Evolutionary conservation across 2,888 invertebrate species (phyloP).

Genomic region (Eutolmus rufibarbis): DNA sequence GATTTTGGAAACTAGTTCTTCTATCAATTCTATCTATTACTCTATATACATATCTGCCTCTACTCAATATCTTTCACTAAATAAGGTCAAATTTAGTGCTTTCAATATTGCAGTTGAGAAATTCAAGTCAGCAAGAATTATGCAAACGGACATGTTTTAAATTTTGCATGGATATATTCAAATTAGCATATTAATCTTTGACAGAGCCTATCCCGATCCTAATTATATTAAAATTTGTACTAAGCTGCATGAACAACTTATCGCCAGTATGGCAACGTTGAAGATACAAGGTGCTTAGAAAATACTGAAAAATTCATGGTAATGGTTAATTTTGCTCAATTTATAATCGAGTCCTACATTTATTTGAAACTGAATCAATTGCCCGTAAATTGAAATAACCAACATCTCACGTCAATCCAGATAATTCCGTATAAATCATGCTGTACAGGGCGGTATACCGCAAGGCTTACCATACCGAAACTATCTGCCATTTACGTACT

Average conservation of each 20-base stretch:
- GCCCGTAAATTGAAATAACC: slow-evolving; percentile 27
- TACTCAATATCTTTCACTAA: too few species aligned
- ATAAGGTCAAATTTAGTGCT: not conserved
- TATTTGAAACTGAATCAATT: slow-evolving; percentile 6
- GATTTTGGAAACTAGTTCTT: not conserved
- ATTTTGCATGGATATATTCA: not conserved
- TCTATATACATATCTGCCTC: too few species aligned
- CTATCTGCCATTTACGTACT: slow-evolving; percentile 27
- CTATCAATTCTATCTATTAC: not conserved
- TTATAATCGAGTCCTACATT: slow-evolving; percentile 15
- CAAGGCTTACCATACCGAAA: slow-evolving; percentile 15
- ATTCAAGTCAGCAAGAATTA: not conserved
- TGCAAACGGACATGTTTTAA: not conserved
- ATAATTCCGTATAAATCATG: slow-evolving; percentile 33
- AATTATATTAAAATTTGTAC: not conserved
- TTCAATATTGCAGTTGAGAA: not conserved
- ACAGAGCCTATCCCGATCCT: not conserved
- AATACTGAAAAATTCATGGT: not conserved
- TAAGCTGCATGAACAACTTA: not conserved
- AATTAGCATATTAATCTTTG: not conserved
- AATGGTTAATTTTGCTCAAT: not conserved
- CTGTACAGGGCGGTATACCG: slow-evolving; percentile 27
- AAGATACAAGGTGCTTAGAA: not conserved
- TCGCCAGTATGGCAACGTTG: not conserved
- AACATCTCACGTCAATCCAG: slow-evolving; percentile 15